phyloP scores from a whole-genome alignment of 2,888 invertebrate species.

The Doris montereyensis region DNA sequence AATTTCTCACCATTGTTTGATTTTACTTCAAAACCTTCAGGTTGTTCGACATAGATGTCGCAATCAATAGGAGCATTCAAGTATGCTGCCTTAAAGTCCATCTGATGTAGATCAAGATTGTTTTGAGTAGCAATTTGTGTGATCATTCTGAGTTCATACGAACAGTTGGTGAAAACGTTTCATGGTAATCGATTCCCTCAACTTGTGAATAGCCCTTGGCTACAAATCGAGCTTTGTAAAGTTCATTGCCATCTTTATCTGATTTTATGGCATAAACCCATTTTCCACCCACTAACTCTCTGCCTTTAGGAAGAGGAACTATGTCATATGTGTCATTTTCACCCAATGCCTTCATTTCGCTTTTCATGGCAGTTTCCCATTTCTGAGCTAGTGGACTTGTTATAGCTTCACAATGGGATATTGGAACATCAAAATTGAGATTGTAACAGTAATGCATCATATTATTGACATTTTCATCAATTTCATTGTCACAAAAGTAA shows the following conservation, averaged over 20 bases:
- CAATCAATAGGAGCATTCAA: constrained; percentile 43
- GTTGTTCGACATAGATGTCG: constrained; percentile 47
- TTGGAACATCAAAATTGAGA: not conserved
- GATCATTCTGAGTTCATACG: constrained; percentile 40
- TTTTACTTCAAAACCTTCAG: constrained; percentile 37
- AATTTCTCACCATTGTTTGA: constrained; percentile 25
- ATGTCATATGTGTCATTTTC: constrained; percentile 34
- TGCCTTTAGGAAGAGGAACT: constrained; percentile 14
- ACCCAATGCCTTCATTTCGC: constrained; percentile 22
- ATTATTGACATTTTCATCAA: constrained; percentile 9
- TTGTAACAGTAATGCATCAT: constrained; percentile 24
- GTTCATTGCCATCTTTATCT: constrained; percentile 34
- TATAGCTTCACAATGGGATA: constrained; percentile 15
- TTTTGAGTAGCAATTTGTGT: constrained; percentile 47
- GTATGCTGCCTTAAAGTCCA: constrained; percentile 42
- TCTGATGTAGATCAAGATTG: constrained; percentile 42
- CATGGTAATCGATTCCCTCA: constrained; percentile 46
- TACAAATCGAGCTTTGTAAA: constrained; percentile 47
- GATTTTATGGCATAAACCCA: constrained; percentile 13
- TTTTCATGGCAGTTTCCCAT: constrained; percentile 28
- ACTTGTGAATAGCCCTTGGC: constrained; percentile 47
- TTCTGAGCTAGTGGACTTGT: constrained; percentile 1
- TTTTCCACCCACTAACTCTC: constrained; percentile 32
- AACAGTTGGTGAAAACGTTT: constrained; percentile 51
- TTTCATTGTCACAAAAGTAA: not conserved